A percentile compares a stretch with the other conserved stretches of the same genome.
These are phyloP conservation scores for Falco concolor DNA, from an alignment of 2,797 vertebrate species.

Conservation along the genomic window DNA sequence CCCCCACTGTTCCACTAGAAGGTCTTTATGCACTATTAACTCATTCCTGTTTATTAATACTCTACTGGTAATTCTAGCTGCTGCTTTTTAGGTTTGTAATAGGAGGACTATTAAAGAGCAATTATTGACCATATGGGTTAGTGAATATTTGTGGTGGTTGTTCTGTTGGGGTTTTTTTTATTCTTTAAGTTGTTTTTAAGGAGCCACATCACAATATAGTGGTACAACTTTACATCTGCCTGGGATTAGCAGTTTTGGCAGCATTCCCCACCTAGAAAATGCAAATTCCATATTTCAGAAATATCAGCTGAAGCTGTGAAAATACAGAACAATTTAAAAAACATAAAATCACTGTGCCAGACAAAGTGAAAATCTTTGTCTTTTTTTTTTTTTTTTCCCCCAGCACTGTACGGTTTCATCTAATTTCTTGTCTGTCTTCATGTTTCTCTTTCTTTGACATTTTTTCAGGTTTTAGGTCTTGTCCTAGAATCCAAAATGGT, in stretches of 20 bases:
- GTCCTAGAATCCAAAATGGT: not conserved
- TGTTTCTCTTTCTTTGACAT: not conserved
- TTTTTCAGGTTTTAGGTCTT: not conserved
- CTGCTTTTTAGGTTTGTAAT: slow-evolving; percentile 82
- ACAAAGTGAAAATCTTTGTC: not conserved
- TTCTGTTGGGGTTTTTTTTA: not conserved
- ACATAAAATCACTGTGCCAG: not conserved
- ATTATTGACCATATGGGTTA: slow-evolving; percentile 85
- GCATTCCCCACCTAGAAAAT: slow-evolving; percentile 53
- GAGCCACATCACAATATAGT: slow-evolving; percentile 41
- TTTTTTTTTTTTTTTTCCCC: not conserved
- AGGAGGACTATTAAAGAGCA: slow-evolving; percentile 82
- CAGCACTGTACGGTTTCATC: not conserved
- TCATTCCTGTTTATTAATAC: slow-evolving; percentile 99
- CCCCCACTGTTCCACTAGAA: slow-evolving; percentile 93
- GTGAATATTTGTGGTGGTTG: slow-evolving; percentile 72
- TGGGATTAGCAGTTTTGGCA: slow-evolving; percentile 65
- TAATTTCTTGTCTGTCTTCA: not conserved
- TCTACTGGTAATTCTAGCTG: slow-evolving; percentile 91
- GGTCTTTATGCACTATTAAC: slow-evolving; percentile 99
- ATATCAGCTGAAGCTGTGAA: slow-evolving; percentile 47
- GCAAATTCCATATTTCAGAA: slow-evolving; percentile 49
- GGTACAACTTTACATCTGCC: slow-evolving; percentile 62
- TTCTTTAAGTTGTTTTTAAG: slow-evolving; percentile 64
- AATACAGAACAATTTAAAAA: slow-evolving; percentile 35